Conservation (phyloP, 92 coral and sea anemone species). For the Epizoanthus stellaris region DNA sequence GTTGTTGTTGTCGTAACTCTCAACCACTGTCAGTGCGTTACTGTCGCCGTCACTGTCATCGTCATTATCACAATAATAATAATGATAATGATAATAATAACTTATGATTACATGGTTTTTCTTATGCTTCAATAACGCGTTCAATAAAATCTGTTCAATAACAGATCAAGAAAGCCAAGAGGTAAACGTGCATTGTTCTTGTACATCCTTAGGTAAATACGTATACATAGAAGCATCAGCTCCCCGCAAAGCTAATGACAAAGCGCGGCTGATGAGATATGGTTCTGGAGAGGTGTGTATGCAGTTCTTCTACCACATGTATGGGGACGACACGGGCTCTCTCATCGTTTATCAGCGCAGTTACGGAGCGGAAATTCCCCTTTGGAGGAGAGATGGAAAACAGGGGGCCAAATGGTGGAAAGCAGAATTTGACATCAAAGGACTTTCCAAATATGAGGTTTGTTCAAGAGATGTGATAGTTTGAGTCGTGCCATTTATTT, state of each 20-base stretch:
- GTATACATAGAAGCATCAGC: constrained; percentile 84
- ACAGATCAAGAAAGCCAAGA: neutral
- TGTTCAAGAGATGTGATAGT: constrained; percentile 26
- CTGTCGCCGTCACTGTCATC: too few species aligned
- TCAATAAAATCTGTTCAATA: too few species aligned
- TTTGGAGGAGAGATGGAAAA: constrained; percentile 76
- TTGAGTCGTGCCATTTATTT: neutral
- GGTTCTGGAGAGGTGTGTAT: constrained; percentile 67
- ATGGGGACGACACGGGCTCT: constrained; percentile 71
- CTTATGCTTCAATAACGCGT: neutral
- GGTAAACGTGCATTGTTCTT: neutral
- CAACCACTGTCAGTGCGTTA: too few species aligned
- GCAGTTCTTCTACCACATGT: constrained; percentile 77
- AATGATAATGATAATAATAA: too few species aligned
- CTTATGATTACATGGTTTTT: too few species aligned
- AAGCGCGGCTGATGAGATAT: constrained; percentile 74
- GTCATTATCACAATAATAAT: too few species aligned
- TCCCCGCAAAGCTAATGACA: constrained; percentile 77
- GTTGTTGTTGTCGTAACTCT: too few species aligned
- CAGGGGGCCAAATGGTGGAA: constrained; percentile 73
- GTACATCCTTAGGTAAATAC: constrained; percentile 67
- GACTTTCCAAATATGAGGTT: constrained; percentile 61
- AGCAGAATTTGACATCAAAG: constrained; percentile 61
- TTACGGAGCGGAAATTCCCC: neutral
- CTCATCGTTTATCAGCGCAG: constrained; percentile 57